Base-by-base conservation (phyloP, 2,113 vertebrate species). In the Pampusana beccarii region DNA sequence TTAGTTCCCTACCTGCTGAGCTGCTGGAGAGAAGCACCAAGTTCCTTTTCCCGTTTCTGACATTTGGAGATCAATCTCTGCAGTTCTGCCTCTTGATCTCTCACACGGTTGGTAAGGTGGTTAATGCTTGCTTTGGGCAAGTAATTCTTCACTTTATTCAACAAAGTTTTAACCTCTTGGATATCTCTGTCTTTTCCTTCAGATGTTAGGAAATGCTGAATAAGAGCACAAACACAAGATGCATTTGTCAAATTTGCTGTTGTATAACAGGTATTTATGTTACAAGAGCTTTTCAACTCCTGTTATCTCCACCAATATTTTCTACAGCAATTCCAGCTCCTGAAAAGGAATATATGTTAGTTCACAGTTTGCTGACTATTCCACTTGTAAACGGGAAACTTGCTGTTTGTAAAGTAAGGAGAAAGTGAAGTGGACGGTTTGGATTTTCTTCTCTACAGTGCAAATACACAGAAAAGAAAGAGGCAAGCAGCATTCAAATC, bases 161-260 rank as follows among this genome's bases (percentile, higher is more conserved):
- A 28, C 19, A 98, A 96, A 65, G 97, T 97, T 61, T 97, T 98
- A 33, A 99, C 97, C 91, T 98, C 98, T 15, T 97, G 97, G 82
- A 99, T 98, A 75, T 98, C 98, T 93, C 90, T 96, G 73, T 98
- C 98, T 80, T 97, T 98, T 64, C 98, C 98, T 90, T 98, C 98
- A 80, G 98, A 98, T 36, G 97, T 97, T 31, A 99, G 86, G 97
- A 99, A 99, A 50, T 95, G 92, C 99, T 99, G 96, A n/a, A 82
- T 65, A 87, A 95, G 95, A 79, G 66, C 44, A 95, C 24, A 93
- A 86, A 79, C 46, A 73, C 42, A 51, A 83, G 44, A 78, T 33
- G 16, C 12, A 69, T 80, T 85, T 81, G 57, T 78, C 46, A 67
- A 17, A 80, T 73, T 80, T 88, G 53, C 70, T 81, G 13, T 2